These are phyloP conservation scores for Semaprochilodus insignis DNA, from an alignment of 2,797 vertebrate species.

Conservation along the genomic window DNA sequence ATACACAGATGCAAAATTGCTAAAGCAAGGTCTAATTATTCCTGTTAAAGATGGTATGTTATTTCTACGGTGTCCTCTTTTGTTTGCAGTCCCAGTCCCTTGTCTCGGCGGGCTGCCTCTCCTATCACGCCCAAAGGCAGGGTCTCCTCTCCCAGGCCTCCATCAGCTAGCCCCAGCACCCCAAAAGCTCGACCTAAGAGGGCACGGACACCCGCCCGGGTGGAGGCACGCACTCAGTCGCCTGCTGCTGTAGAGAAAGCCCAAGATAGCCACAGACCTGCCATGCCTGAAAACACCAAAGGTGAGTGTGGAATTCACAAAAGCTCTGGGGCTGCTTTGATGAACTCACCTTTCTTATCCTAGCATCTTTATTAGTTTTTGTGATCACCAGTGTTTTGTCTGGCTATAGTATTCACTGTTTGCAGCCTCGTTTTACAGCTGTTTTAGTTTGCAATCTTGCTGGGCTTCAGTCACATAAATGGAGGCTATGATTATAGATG, in stretches of 20 bases:
- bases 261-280: conserved; percentile 61
- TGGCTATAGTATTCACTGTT: background rate
- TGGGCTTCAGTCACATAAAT: background rate
- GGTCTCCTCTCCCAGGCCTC: conserved; percentile 74
- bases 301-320: conserved; percentile 62
- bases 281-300: conserved; percentile 68
- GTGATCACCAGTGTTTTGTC: background rate
- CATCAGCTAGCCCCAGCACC: conserved; percentile 77
- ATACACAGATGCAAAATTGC: no score
- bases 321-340: background rate
- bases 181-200: conserved; percentile 82
- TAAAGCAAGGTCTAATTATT: no score
- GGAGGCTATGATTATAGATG: background rate
- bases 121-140: conserved; percentile 82
- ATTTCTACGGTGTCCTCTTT: conserved; percentile 24
- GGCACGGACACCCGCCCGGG: conserved; percentile 74
- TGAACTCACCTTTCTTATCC: background rate
- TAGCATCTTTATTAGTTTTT: background rate
- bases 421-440: background rate
- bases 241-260: conserved; percentile 68
- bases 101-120: conserved; percentile 84
- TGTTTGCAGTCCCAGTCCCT: conserved; percentile 76
- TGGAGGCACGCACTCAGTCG: conserved; percentile 74
- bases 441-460: background rate
- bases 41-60: background rate